phyloP scores from a whole-genome alignment of 2,888 invertebrate genomes.

The Hirtodrosophila histrioides region DNA sequence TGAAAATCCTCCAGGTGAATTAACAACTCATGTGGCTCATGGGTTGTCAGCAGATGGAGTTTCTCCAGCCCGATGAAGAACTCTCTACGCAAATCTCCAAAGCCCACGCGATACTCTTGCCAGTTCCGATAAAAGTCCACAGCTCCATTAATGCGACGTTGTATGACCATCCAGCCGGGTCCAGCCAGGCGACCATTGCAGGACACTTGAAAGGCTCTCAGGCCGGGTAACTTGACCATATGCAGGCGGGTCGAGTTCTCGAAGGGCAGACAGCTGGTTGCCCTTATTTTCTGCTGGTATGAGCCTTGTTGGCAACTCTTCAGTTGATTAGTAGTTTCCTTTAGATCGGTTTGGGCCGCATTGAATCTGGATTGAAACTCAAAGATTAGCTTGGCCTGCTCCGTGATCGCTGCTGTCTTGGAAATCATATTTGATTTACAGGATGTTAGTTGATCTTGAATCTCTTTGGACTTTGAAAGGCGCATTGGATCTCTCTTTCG shows the following conservation, averaged over 20 bases:
- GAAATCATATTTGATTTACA: neutral
- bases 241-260: neutral
- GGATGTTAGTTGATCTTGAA: neutral
- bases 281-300: neutral
- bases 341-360: neutral
- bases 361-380: neutral
- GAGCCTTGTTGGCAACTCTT: neutral
- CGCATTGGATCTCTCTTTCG: neutral
- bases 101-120: neutral
- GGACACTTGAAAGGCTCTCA: slow-evolving; percentile 2
- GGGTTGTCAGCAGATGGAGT: slow-evolving; percentile 8
- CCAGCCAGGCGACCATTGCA: slow-evolving; percentile 8
- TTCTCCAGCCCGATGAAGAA: slow-evolving; percentile 20
- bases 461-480: neutral
- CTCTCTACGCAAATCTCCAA: slow-evolving; percentile 10
- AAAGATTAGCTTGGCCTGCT: neutral
- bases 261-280: neutral
- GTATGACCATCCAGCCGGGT: slow-evolving; percentile 12
- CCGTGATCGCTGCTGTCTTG: neutral
- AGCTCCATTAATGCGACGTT: slow-evolving; percentile 7
- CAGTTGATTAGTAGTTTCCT: neutral
- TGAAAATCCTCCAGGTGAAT: slow-evolving; percentile 1
- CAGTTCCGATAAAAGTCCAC: slow-evolving; percentile 6
- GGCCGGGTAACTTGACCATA: neutral
- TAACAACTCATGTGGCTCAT: neutral